A percentile compares a stretch with the other conserved stretches of the same genome.
Conservation (phyloP, 2,888 invertebrate genomes). For the Pandemis heparana region DNA sequence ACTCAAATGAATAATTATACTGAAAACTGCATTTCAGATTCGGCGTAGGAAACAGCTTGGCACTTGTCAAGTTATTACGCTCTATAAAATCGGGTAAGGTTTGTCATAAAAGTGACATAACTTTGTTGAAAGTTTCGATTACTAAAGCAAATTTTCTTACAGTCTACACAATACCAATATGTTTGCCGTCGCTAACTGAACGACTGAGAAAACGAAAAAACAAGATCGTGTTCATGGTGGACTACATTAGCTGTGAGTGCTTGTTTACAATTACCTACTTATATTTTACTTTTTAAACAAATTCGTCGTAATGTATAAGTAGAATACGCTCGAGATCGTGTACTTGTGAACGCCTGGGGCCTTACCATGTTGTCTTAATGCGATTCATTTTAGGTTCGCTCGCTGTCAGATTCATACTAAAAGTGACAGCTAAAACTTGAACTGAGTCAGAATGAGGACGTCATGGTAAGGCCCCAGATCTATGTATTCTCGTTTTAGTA, state of each 20-base stretch:
- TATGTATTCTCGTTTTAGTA: no score
- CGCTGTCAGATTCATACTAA: no score
- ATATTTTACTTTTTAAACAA: no score
- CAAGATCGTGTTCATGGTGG: conserved; percentile 67
- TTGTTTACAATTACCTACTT: background rate
- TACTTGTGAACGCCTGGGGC: no score
- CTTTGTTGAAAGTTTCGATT: background rate
- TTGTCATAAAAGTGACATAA: background rate
- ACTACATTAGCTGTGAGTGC: conserved; percentile 68
- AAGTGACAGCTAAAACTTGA: no score
- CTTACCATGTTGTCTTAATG: no score
- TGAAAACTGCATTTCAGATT: conserved; percentile 62
- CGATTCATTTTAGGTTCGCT: no score
- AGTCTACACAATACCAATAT: conserved; percentile 75
- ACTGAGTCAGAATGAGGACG: no score
- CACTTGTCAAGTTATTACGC: conserved; percentile 70
- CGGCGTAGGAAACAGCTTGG: conserved; percentile 73
- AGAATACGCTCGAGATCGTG: no score
- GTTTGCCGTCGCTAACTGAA: conserved; percentile 67
- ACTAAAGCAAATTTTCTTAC: conserved; percentile 46
- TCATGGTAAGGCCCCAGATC: no score
- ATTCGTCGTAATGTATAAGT: no score
- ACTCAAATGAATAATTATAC: background rate
- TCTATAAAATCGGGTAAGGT: conserved; percentile 73
- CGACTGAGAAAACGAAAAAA: conserved; percentile 60